Evolutionary conservation across 2,888 invertebrate species (phyloP).

Genomic region (Eilema depressum): DNA sequence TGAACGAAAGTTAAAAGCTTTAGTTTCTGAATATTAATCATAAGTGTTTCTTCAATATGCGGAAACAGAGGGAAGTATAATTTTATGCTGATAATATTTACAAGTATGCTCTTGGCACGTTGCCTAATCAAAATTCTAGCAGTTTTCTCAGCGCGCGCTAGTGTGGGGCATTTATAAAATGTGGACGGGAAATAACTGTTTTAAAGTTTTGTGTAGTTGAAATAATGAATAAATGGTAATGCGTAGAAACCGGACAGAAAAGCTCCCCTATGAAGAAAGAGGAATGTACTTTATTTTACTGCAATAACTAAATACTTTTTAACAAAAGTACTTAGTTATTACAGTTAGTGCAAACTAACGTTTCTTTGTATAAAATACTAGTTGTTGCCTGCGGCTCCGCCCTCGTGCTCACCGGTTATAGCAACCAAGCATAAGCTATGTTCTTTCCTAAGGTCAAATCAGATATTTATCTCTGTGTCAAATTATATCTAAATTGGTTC

Average conservation of each 20-base stretch:
- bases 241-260: background rate
- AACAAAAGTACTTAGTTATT: background rate
- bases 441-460: too few relatives aligned
- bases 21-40: constrained; percentile 3
- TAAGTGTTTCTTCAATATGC: constrained; percentile 18
- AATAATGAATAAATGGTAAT: constrained; percentile 12
- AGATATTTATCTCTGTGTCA: too few relatives aligned
- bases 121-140: constrained; percentile 50
- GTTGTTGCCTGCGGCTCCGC: too few relatives aligned
- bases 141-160: constrained; percentile 17
- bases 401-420: too few relatives aligned
- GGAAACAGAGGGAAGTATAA: constrained; percentile 22
- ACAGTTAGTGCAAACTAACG: too few relatives aligned
- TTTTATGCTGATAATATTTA: constrained; percentile 37
- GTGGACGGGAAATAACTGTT: constrained; percentile 13
- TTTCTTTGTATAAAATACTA: background rate
- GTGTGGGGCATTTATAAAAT: constrained; percentile 10
- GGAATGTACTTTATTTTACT: background rate
- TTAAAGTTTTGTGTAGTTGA: constrained; percentile 11
- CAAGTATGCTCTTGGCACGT: constrained; percentile 38
- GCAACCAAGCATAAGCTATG: too few relatives aligned
- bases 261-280: background rate
- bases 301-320: too few relatives aligned
- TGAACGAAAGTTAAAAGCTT: background rate
- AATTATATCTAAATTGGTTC: too few relatives aligned